Base-by-base conservation (phyloP, 2,113 vertebrate genomes). In the Gopherus evgoodei region DNA sequence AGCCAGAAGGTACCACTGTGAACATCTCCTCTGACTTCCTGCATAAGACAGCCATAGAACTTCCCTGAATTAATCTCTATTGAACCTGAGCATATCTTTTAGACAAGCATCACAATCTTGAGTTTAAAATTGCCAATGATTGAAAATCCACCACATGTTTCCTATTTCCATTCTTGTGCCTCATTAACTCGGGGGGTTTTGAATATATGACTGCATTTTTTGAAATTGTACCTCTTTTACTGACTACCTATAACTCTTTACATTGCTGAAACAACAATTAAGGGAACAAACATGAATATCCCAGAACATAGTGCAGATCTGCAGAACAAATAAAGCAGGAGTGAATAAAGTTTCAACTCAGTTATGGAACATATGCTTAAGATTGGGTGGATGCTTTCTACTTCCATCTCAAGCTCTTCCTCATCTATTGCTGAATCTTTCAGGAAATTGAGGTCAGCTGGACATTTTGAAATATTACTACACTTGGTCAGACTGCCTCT, bases 151-250 rank as follows among this genome's bases (percentile, higher is more conserved):
- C 19, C 65, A 38, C 65, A 27, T 54, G 29, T 84, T 84, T 93
- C 91, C 91, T 91, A 86, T 96, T 92, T 91, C 80, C 95, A 88
- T 96, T 91, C 89, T 90, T 81, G 96, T 90, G 82, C 88, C 85
- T 91, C 0, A 9, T 96, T 93, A 96, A 96, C 65, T 79, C 44
- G 42, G 91, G 92, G 86, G 87, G 94, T 91, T 90, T 96, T 94
- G 86, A 97, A 97, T 95, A 92, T 85, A 95, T 95, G 88, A 96
- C 96, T 94, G 89, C 94, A 57, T 90, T 38, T 96, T n/a, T 94
- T 96, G 93, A 97, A 96, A 96, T 75, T 81, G 53, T 95, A 42
- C 90, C 50, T 90, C 94, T 92, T 88, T 50, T 94, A 17, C 92
- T 95, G 90, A 95, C 94, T 96, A 91, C 78, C 82, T 93, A 49